Evolutionary conservation across 1,140 invertebrate species (phyloP), one percentile per base, ranked within the genome.

Genomic region (Chironomus tepperi): DNA sequence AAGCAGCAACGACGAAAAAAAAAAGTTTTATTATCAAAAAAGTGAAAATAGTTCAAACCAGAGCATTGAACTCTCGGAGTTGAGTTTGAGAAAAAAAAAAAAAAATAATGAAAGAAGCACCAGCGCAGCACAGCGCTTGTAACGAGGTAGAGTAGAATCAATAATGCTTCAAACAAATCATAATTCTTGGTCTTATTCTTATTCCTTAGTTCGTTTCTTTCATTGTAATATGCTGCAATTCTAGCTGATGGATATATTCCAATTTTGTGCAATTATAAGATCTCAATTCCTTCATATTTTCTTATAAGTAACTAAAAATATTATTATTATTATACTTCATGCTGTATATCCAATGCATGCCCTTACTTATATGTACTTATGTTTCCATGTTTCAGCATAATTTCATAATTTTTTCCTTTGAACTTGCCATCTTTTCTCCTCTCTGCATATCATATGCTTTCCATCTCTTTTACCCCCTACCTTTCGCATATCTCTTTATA

Each of bases 231-330:
- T 57, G 8, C 9, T 70, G 65, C 65, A 70, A 70, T 57, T 70
- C 16, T 18, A 70, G 65, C 65, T 70, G 65, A 70, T 70, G 65
- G n/a, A 67, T 67, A n/a, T 21, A 70, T 70, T 10, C 65, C 65
- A 70, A 70, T 70, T 70, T 70, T 70, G 65, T 70, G 16, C 10
- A 70, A 70, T 70, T 70, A 70, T 70, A 18, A 70, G 12, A 57
- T 15, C 47, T 57, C 47, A 57, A 57, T 57, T 57, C 15, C 12
- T 57, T 57, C n/a, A 5, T 47, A 3, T 47, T 7, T 47, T 47
- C 2, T 47, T 47, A 47, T 47, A 57, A 15, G n/a, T 9, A 67
- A 67, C n/a, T 19, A 10, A 19, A 21, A 70, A 19, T n/a, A n/a
- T 9, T 70, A 19, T 70, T 18, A 70, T 19, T 10, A 19, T 10